Evolutionary conservation across 53 echinoderm and acorn worm genomes (phyloP).

Genomic region (Crossaster papposus): DNA sequence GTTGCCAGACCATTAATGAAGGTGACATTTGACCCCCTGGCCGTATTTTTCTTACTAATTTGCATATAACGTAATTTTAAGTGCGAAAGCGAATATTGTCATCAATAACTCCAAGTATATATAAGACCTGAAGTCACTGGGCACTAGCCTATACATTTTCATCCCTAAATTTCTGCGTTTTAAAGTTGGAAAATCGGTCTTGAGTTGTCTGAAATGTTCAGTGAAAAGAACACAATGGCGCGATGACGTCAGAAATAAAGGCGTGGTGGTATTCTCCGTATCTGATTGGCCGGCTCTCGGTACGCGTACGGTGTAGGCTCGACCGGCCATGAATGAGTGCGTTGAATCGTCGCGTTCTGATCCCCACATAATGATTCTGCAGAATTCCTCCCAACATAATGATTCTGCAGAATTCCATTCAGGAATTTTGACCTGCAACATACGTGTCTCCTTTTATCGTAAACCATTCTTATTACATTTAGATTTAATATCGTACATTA

Average conservation of each 20-base stretch:
- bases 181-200: neutral
- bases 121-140: neutral
- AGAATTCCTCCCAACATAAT: no score
- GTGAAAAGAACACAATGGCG: neutral
- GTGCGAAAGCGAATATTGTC: neutral
- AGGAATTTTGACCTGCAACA: no score
- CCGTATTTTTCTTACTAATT: constrained; percentile 2
- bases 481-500: no score
- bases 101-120: neutral
- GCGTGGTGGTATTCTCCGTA: constrained; percentile 4
- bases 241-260: constrained; percentile 23
- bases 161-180: neutral
- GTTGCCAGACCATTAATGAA: neutral
- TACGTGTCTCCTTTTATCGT: no score
- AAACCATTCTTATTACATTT: no score
- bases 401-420: no score
- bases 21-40: neutral
- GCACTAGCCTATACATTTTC: neutral
- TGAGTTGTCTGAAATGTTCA: neutral
- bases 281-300: constrained; percentile 47
- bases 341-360: no score
- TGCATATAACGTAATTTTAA: neutral
- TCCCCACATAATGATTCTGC: no score
- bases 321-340: constrained; percentile 3
- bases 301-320: constrained; percentile 27